A percentile compares a stretch with the other conserved stretches of the same genome.
Evolutionary conservation across 2,888 invertebrate species (phyloP).

Genomic region (Drosophila affinis): DNA sequence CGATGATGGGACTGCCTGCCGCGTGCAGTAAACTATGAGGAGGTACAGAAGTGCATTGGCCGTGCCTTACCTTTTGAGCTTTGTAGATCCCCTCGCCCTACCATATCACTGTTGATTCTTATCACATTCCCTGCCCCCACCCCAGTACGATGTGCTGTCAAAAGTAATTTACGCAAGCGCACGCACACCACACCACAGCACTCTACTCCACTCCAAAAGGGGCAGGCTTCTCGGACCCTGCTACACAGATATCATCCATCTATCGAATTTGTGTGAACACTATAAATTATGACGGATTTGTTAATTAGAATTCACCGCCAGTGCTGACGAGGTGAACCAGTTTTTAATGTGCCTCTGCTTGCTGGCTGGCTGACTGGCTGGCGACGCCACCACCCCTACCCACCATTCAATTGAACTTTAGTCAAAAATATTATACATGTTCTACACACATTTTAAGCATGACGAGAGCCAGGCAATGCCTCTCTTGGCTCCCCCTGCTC

Average conservation of each 20-base stretch:
- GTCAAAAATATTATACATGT: constrained; percentile 39
- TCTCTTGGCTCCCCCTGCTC: not conserved
- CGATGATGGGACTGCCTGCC: constrained; percentile 19
- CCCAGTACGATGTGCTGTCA: constrained; percentile 22
- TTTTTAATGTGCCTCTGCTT: constrained; percentile 45
- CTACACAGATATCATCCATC: constrained; percentile 1
- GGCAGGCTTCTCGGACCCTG: not conserved
- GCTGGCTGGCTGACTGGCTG: constrained; percentile 11
- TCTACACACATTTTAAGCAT: constrained; percentile 41
- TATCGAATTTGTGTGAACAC: constrained; percentile 49
- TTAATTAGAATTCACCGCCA: constrained; percentile 72
- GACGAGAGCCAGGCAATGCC: constrained; percentile 37
- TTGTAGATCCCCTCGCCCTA: not conserved
- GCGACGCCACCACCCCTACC: constrained; percentile 18
- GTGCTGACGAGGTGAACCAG: constrained; percentile 62
- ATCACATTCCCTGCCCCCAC: constrained; percentile 39
- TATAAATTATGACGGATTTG: constrained; percentile 79
- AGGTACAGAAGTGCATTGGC: constrained; percentile 4
- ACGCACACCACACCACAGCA: constrained; percentile 29
- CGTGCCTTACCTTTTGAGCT: not conserved
- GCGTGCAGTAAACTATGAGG: constrained; percentile 3
- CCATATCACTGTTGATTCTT: constrained; percentile 29
- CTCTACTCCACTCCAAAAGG: constrained; percentile 27
- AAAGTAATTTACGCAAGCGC: constrained; percentile 47
- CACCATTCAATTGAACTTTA: constrained; percentile 49